Evolutionary conservation across 30 jellyfish, hydroid and myxozoan species (phyloP), one percentile per base, ranked within the genome.

Genomic region (Pelagia noctiluca): DNA sequence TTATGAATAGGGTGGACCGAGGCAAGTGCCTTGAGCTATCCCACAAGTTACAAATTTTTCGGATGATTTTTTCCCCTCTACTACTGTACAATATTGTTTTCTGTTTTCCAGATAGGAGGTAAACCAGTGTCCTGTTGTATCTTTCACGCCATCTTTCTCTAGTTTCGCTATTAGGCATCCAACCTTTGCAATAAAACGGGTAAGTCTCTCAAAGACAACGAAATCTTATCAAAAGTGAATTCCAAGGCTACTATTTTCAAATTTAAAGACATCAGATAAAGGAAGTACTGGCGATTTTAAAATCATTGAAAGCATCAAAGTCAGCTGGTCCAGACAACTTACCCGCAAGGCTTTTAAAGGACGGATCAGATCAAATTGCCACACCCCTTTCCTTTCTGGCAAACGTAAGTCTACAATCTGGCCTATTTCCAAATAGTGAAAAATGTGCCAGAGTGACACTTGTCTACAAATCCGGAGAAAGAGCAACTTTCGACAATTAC

Each of bases 1-100:
- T 18, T 63, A 78, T 60, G 89, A 80, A 80, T 47, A 63, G 75
- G 49, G 91, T 2, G 91, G 91, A 25, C 91, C 74, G 1, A 80
- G 76, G 26, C 68, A 33, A 63, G 85, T 35, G 1, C 91, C 91
- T 49, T 65, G 91, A 23, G 84, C 86, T 16, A 66, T 67, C 5
- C 86, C 91, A 47, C 84, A 46, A 30, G 76, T 32, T 25, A 68
- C 12, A 3, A 31, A 30, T 63, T 36, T 68, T 73, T 24, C 82
- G 11, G 32, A 3, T 69, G 63, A 31, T 23, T 69, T 47, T 25
- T 35, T 37, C 74, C 85, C 10, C 31, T 34, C 11, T 16, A 71
- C 35, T 3, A 21, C 8, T 31, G 16, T 46, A 46, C 85, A 72
- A 46, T 50, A 72, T 72, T 72, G 85, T 72, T 72, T 3, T 72